phyloP scores from a whole-genome alignment of 1,140 invertebrate species.

The Lanistes nyassanus region DNA sequence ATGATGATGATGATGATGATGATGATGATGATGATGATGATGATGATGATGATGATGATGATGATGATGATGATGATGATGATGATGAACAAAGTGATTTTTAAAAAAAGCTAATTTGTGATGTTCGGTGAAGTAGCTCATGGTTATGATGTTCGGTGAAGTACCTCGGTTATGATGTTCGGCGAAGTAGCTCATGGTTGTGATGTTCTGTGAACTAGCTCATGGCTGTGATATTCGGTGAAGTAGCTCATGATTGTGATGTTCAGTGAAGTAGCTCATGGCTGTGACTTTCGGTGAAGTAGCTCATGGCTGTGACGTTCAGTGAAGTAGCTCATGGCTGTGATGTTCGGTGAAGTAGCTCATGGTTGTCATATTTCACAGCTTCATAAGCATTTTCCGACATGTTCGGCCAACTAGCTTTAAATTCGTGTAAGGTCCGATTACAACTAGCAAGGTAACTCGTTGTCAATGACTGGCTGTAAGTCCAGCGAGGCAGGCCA shows the following conservation, averaged over 20 bases:
- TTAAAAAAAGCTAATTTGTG: slow-evolving; percentile 18
- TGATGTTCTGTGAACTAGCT: not conserved
- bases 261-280: not conserved
- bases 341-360: not conserved
- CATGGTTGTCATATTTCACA: no score
- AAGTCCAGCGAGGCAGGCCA: no score
- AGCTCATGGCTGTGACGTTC: not conserved
- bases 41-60: slow-evolving; percentile 29
- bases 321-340: not conserved
- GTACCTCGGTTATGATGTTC: slow-evolving; percentile 15
- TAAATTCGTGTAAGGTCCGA: no score
- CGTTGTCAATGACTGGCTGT: no score
- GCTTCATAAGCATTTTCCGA: no score
- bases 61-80: not conserved
- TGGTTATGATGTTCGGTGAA: slow-evolving; percentile 19
- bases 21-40: slow-evolving; percentile 24
- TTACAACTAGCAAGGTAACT: no score
- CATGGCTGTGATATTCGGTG: not conserved
- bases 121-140: slow-evolving; percentile 15
- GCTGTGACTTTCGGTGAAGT: slow-evolving; percentile 4
- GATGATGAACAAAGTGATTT: not conserved
- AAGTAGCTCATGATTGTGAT: not conserved
- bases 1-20: slow-evolving; percentile 13
- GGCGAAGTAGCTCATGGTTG: not conserved
- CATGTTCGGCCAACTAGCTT: no score